Evolutionary conservation across 92 coral and sea anemone genomes (phyloP).

Genomic region (Muricea muricata): DNA sequence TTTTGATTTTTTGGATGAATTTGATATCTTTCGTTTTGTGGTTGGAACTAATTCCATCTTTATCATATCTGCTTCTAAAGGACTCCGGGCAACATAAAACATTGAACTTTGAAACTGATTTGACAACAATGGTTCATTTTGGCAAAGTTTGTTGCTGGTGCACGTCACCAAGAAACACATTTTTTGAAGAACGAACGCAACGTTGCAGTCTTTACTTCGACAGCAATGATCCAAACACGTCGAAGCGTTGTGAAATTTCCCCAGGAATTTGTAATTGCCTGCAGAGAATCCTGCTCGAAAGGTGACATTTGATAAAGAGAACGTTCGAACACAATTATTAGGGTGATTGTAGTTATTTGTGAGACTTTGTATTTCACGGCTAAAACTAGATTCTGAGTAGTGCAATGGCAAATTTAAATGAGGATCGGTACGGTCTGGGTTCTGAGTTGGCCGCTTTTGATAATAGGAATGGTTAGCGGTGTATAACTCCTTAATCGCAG

Average conservation of each 20-base stretch:
- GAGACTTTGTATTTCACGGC: background rate
- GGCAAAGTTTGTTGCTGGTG: slow-evolving; percentile 69
- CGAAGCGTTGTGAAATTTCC: slow-evolving; percentile 61
- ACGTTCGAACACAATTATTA: background rate
- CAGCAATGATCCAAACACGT: slow-evolving; percentile 83
- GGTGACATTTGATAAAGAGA: slow-evolving; percentile 68
- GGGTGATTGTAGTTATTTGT: background rate
- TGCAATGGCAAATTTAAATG: background rate
- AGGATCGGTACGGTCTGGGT: background rate
- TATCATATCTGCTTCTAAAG: slow-evolving; percentile 17
- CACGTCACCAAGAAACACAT: slow-evolving; percentile 84
- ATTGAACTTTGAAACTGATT: background rate
- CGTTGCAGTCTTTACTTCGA: slow-evolving; percentile 63
- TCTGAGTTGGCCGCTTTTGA: background rate
- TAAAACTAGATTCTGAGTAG: background rate
- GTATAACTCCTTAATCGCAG: background rate
- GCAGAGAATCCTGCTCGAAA: slow-evolving; percentile 88
- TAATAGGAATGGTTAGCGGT: background rate
- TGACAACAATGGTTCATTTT: slow-evolving; percentile 64
- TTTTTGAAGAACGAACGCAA: slow-evolving; percentile 76
- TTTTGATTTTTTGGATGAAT: background rate
- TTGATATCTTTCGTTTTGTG: background rate
- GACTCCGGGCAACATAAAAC: slow-evolving; percentile 21
- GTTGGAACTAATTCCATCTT: slow-evolving; percentile 35
- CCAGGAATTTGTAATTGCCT: slow-evolving; percentile 84